phyloP scores from a whole-genome alignment of 2,888 invertebrate genomes.

The Drosophila mercatorum region DNA sequence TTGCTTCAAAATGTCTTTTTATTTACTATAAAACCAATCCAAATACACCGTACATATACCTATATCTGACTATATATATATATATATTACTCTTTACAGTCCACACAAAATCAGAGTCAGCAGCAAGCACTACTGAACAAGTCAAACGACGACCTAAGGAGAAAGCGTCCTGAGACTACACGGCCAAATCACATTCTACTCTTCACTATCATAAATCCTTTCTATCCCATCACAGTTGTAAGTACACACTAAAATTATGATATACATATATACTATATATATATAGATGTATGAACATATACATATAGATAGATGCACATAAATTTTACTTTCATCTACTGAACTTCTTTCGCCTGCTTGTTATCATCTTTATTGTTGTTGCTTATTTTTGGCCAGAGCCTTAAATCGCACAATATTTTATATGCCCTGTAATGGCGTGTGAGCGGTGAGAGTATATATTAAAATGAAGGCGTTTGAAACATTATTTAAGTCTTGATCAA shows the following conservation, averaged over 20 bases:
- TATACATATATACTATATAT: conserved; percentile 10
- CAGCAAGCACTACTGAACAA: conserved; percentile 84
- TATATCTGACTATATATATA: conserved; percentile 36
- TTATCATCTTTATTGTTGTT: conserved; percentile 20
- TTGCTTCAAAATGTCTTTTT: background rate
- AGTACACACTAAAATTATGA: conserved; percentile 85
- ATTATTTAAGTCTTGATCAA: too few relatives aligned
- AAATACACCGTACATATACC: conserved; percentile 29
- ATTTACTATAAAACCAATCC: background rate
- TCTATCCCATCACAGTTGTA: conserved; percentile 99
- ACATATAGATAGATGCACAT: conserved; percentile 7
- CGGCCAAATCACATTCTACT: conserved; percentile 98
- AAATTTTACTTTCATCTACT: conserved; percentile 17
- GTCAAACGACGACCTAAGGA: conserved; percentile 88
- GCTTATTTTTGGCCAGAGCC: conserved; percentile 17
- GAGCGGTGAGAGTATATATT: background rate
- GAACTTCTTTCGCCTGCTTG: conserved; percentile 18
- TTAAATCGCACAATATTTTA: conserved; percentile 30
- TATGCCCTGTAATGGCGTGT: conserved; percentile 27
- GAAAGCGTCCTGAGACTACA: conserved; percentile 92
- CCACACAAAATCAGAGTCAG: conserved; percentile 83
- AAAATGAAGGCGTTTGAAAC: background rate
- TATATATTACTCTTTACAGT: conserved; percentile 75
- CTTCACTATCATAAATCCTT: conserved; percentile 98
- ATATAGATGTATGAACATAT: background rate